Base-by-base conservation (phyloP, 2,888 invertebrate genomes). In the Perizoma affinitatum region DNA sequence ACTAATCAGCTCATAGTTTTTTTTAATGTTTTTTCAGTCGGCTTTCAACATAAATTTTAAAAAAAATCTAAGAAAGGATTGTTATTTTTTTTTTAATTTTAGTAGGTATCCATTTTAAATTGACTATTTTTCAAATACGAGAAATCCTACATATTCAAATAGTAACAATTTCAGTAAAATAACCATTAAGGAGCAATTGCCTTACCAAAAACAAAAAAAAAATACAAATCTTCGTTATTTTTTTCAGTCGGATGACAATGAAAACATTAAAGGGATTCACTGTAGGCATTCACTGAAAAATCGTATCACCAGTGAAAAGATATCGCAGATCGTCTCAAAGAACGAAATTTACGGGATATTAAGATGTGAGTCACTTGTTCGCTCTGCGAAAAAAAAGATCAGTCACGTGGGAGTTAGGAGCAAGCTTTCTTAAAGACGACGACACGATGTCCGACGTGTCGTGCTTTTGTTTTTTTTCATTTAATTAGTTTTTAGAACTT, bases 321-420 rank as follows among this genome's bases (percentile, higher is more conserved):
- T 63, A 61, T 54, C 54, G 40, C 46, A 54, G 54, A 63, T 63
- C 50, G 47, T 62, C 57, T 49, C 61, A 45, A 61, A 66, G 61
- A 64, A 64, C 53, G 50, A 54, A 61, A 68, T 67, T 68, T 66
- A 57, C 53, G 66, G 67, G 57, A 54, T 61, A 67, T 76, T 69
- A 68, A 69, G 70, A 69, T 67, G 69, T 69, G 69, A 71, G 69
- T 61, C 58, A 63, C 61, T 64, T 64, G 62, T 40, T 72, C 58
- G 57, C 49, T 71, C 56, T 66, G 67, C 62, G 73, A 22, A 22
- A 69, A 74, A 70, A 70, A 74, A 68, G 63, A 79, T 78, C 71
- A 69, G 73, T 78, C 75, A 75, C 68, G 58, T 49, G 59, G 70
- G 62, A 67, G 69, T 70, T 71, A 46, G 59, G 48, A 58, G 48